Evolutionary conservation across 1,140 invertebrate species (phyloP).

Genomic region (Zaprionus ornatus): DNA sequence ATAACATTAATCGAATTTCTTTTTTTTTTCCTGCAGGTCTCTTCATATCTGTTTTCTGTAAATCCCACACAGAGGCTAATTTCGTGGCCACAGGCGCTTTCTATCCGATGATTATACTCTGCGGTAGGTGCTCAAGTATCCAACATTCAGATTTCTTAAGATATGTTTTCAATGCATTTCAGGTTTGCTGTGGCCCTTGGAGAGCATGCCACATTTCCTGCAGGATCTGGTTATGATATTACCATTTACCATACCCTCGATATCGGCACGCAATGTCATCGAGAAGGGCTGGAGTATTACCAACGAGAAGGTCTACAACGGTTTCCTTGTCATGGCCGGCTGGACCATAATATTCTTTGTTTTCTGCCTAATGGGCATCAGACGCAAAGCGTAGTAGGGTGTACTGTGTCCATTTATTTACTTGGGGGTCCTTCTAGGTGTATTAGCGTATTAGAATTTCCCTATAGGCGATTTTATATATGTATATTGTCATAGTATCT

Average conservation of each 20-base stretch:
- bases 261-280: constrained; percentile 87
- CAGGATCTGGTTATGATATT: constrained; percentile 86
- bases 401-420: constrained; percentile 15
- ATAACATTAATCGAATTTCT: not conserved
- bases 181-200: constrained; percentile 96
- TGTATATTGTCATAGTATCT: constrained; percentile 61
- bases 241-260: constrained; percentile 88
- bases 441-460: constrained; percentile 67
- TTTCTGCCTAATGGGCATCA: constrained; percentile 84
- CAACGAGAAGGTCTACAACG: constrained; percentile 86
- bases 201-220: constrained; percentile 88
- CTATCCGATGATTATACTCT: constrained; percentile 92
- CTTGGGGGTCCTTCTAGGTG: constrained; percentile 45
- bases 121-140: constrained; percentile 86
- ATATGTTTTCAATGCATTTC: constrained; percentile 25
- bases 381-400: constrained; percentile 74
- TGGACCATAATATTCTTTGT: constrained; percentile 85
- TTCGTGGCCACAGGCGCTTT: constrained; percentile 93
- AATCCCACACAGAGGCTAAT: constrained; percentile 91
- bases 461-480: constrained; percentile 70
- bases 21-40: constrained; percentile 84
- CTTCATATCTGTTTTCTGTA: constrained; percentile 91
- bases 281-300: constrained; percentile 86
- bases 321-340: constrained; percentile 85
- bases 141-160: not conserved